A percentile compares a stretch with the other conserved stretches of the same genome.
Conservation (phyloP, 2,888 invertebrate species). For the Quadriops clusia region DNA sequence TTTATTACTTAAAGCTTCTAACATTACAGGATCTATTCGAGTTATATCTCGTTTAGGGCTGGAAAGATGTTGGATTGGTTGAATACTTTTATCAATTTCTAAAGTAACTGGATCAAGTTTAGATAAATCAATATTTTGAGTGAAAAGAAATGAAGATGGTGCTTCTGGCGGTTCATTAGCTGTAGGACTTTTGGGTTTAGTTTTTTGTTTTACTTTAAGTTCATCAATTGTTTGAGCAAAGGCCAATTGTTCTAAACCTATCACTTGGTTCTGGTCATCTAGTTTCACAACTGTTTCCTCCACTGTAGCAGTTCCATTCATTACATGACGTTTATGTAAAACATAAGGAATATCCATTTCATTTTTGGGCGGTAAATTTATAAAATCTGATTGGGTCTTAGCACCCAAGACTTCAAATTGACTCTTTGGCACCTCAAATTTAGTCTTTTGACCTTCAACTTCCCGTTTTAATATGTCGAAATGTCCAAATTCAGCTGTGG, state of each 20-base stretch:
- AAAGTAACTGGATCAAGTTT: conserved; percentile 61
- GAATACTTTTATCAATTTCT: conserved; percentile 54
- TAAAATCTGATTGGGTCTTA: conserved; percentile 36
- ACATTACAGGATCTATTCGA: conserved; percentile 53
- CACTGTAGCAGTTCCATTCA: conserved; percentile 67
- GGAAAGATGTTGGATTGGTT: conserved; percentile 48
- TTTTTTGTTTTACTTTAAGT: conserved; percentile 20
- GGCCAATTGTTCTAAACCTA: background rate
- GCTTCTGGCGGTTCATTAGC: conserved; percentile 22
- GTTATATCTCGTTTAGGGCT: conserved; percentile 63
- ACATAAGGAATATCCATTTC: conserved; percentile 74
- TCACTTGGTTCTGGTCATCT: too few relatives aligned
- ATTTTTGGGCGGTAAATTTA: conserved; percentile 39
- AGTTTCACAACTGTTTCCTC: conserved; percentile 23
- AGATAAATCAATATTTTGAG: conserved; percentile 63
- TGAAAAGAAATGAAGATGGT: conserved; percentile 51
- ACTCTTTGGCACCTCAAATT: conserved; percentile 60
- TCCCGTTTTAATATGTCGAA: conserved; percentile 47
- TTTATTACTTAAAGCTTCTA: conserved; percentile 58
- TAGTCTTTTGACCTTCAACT: conserved; percentile 44
- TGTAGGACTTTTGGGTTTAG: conserved; percentile 24
- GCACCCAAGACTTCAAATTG: conserved; percentile 52
- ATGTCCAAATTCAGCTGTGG: conserved; percentile 44
- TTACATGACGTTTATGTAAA: conserved; percentile 70
- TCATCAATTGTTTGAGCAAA: conserved; percentile 24